Conservation (phyloP, 2,888 invertebrate genomes). For the Drosophila flavopinicola region DNA sequence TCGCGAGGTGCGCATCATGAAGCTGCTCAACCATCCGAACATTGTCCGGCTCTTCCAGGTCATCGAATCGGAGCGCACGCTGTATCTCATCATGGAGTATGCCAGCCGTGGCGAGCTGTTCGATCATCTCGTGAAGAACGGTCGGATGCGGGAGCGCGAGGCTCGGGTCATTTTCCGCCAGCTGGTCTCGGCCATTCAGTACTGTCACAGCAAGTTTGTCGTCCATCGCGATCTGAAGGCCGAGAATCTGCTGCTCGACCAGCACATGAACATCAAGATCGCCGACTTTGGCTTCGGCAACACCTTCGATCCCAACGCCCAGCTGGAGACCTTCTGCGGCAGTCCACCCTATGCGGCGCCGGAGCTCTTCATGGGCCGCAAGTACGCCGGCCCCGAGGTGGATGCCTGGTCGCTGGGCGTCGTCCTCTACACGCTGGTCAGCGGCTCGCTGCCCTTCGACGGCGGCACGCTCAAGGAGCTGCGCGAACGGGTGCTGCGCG, state of each 20-base stretch:
- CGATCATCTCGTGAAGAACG: conserved; percentile 98
- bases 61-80: conserved; percentile 99
- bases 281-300: conserved; percentile 99
- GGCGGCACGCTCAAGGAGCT: conserved; percentile 99
- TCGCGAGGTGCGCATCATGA: conserved; percentile 96
- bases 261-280: conserved; percentile 99
- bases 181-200: conserved; percentile 99
- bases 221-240: conserved; percentile 91
- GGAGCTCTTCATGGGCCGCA: conserved; percentile 99
- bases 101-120: conserved; percentile 99
- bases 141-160: conserved; percentile 98
- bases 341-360: conserved; percentile 99
- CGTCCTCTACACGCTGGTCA: conserved; percentile 99
- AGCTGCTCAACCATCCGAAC: conserved; percentile 99
- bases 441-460: conserved; percentile 99
- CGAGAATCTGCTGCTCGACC: conserved; percentile 99
- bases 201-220: conserved; percentile 97
- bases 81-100: conserved; percentile 99
- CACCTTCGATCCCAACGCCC: conserved; percentile 99
- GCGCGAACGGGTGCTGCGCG: conserved; percentile 97
- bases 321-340: conserved; percentile 99
- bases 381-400: conserved; percentile 99
- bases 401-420: conserved; percentile 99
- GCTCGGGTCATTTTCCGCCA: conserved; percentile 98
- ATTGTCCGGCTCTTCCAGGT: conserved; percentile 99